Percentiles rank a stretch among this genome's conserved stretches.
phyloP scores from a whole-genome alignment of 1,140 invertebrate genomes.

The Mesaphorura yosii region DNA sequence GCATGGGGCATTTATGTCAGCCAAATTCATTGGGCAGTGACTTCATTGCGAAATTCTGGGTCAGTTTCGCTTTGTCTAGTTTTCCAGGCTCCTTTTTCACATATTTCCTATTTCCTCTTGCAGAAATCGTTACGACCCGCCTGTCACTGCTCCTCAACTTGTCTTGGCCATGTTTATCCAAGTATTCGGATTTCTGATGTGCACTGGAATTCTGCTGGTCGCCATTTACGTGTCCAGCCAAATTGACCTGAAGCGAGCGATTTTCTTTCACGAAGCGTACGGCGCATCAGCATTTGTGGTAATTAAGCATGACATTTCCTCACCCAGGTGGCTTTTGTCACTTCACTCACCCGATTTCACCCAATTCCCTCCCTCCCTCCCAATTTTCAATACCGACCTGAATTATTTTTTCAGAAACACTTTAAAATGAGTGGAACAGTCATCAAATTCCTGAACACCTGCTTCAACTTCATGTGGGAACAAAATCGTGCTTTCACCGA shows the following conservation, averaged over 20 bases:
- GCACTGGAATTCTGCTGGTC: background rate
- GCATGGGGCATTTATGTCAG: constrained; percentile 13
- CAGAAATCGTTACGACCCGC: constrained; percentile 1
- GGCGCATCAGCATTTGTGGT: constrained; percentile 12
- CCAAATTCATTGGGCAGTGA: constrained; percentile 13
- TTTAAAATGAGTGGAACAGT: constrained; percentile 2
- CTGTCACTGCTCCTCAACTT: background rate
- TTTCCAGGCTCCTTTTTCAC: background rate
- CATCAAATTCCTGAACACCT: background rate
- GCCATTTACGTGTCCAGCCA: constrained; percentile 3
- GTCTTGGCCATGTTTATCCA: background rate
- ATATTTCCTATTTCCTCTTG: background rate
- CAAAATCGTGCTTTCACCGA: constrained; percentile 7
- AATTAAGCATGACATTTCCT: background rate
- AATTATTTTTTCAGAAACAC: constrained; percentile 5
- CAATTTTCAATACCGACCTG: too few relatives aligned
- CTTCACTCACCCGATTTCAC: background rate
- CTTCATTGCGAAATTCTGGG: constrained; percentile 12
- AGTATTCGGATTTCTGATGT: constrained; percentile 10
- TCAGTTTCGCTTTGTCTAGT: background rate
- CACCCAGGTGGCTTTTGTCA: background rate
- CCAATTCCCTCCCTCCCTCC: too few relatives aligned
- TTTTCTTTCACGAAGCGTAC: constrained; percentile 17
- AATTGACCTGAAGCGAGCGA: constrained; percentile 5
- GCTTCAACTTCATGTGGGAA: constrained; percentile 17